phyloP scores from a whole-genome alignment of 2,113 vertebrate species.

The Columba livia region DNA sequence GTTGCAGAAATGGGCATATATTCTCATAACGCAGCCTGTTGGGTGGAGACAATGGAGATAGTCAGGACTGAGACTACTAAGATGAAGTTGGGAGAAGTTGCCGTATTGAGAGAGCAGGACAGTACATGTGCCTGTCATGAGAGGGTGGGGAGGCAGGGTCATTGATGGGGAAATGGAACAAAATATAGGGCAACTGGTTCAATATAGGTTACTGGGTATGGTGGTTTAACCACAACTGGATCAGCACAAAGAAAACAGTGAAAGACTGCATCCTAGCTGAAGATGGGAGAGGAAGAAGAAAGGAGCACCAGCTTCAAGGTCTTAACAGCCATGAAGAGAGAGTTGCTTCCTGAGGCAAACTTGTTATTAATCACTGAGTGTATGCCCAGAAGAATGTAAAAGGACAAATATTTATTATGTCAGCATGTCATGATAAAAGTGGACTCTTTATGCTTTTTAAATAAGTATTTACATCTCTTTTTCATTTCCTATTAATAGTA shows the following conservation, averaged over 20 bases:
- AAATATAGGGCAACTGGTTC: neutral
- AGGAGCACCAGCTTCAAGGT: neutral
- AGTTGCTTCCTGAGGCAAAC: neutral
- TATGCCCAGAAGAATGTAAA: neutral
- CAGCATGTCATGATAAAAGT: accelerated
- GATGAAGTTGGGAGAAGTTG: neutral
- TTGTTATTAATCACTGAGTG: neutral
- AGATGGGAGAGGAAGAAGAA: neutral
- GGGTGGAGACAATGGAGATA: neutral
- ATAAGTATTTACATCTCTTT: neutral
- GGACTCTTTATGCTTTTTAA: neutral
- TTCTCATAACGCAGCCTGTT: neutral
- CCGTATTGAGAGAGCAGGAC: neutral
- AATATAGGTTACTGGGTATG: neutral
- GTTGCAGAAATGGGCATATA: neutral
- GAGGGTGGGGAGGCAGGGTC: neutral
- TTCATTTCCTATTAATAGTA: neutral
- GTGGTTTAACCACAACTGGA: neutral
- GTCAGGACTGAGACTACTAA: neutral
- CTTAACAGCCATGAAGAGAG: neutral
- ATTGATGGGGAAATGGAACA: neutral
- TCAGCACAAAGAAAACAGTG: neutral
- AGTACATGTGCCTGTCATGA: neutral
- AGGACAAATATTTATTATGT: neutral
- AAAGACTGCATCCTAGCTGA: neutral